Evolutionary conservation across 1,140 invertebrate genomes (phyloP).

Genomic region (Bombus consobrinus): DNA sequence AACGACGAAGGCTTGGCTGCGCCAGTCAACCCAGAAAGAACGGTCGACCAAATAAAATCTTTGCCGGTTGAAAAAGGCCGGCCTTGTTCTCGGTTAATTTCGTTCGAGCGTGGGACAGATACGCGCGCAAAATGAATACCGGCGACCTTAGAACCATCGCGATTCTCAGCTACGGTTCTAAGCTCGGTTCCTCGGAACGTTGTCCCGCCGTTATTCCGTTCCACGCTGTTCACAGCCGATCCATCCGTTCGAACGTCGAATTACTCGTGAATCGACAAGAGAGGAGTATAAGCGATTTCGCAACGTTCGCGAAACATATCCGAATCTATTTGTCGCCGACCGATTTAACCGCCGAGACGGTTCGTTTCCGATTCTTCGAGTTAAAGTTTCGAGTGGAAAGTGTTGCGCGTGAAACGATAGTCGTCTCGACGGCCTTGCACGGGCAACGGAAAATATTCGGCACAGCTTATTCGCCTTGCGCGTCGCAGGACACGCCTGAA

Average conservation of each 20-base stretch:
- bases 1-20: no score
- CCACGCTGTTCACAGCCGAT: no score
- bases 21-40: neutral
- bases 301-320: no score
- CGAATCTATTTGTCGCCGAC: no score
- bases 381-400: no score
- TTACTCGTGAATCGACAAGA: rapidly evolving
- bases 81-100: slow-evolving; percentile 4
- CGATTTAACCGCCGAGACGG: no score
- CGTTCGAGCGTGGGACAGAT: neutral
- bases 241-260: no score
- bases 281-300: no score
- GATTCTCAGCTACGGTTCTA: neutral
- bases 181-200: neutral
- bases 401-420: neutral
- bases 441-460: neutral
- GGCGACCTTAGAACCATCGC: neutral
- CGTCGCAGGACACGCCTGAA: neutral
- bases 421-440: no score
- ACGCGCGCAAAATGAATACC: neutral
- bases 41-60: slow-evolving; percentile 18
- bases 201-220: neutral
- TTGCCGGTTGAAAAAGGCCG: neutral
- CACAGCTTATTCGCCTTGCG: neutral
- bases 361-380: rapidly evolving